A percentile compares a stretch with the other conserved stretches of the same genome.
Conservation (phyloP, 2,888 invertebrate genomes). For the Sussaba pulchella region DNA sequence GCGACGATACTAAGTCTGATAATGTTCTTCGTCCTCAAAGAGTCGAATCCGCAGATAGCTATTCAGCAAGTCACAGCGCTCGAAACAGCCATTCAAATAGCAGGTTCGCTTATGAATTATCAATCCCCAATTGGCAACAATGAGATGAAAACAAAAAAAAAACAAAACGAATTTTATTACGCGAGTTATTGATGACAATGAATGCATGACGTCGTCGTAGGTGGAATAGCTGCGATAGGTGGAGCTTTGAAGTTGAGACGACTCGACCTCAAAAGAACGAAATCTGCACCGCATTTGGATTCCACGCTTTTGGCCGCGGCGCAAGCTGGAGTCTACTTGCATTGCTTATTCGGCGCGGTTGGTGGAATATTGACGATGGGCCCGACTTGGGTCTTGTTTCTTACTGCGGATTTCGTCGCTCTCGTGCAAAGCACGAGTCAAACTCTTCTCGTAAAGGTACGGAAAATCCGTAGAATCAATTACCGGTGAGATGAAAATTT, state of each 20-base stretch:
- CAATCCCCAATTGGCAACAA: background rate
- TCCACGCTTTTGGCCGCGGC: constrained; percentile 94
- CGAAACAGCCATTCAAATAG: constrained; percentile 78
- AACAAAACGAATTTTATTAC: background rate
- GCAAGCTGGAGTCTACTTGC: constrained; percentile 92
- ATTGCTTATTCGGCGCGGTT: constrained; percentile 68
- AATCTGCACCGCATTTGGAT: constrained; percentile 87
- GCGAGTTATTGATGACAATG: background rate
- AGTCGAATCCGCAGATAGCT: constrained; percentile 82
- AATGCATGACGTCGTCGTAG: constrained; percentile 62
- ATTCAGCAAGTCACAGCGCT: constrained; percentile 80
- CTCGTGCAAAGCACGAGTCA: constrained; percentile 92
- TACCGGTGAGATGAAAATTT: background rate
- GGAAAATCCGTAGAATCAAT: too few species aligned
- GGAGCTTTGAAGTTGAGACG: constrained; percentile 76
- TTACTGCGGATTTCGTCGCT: constrained; percentile 91
- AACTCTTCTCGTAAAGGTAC: constrained; percentile 90
- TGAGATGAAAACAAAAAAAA: background rate
- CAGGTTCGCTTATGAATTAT: constrained; percentile 70
- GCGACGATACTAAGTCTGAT: constrained; percentile 94
- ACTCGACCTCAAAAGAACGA: constrained; percentile 76
- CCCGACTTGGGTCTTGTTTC: constrained; percentile 87
- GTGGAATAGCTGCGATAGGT: constrained; percentile 76
- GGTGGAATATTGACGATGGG: constrained; percentile 85
- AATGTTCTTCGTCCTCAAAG: constrained; percentile 94